Percentiles rank a stretch among this genome's conserved stretches.
These are phyloP conservation scores for Muntiacus muntjak DNA, from an alignment of 2,113 vertebrate genomes.

Conservation along the genomic window DNA sequence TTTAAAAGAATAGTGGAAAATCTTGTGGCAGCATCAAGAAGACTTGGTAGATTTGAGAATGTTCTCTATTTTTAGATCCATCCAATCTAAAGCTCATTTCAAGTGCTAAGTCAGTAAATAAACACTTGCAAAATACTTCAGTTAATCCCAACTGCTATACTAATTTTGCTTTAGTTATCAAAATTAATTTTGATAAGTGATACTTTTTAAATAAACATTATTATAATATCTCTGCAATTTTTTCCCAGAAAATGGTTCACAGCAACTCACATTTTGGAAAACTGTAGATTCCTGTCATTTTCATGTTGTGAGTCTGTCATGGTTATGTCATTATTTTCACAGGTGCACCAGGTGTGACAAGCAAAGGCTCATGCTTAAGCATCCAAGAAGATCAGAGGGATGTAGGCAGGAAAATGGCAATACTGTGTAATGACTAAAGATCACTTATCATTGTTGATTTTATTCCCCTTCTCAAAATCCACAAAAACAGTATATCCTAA, in stretches of 20 bases:
- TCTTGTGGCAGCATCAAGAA: neutral
- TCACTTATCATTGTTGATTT: neutral
- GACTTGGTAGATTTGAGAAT: neutral
- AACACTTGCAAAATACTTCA: neutral
- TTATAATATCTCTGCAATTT: neutral
- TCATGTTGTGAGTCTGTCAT: too few relatives aligned
- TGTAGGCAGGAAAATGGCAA: neutral
- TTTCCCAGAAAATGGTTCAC: too few relatives aligned
- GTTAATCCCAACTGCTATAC: neutral
- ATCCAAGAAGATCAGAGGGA: neutral
- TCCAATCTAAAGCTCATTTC: neutral
- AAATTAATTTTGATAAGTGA: neutral
- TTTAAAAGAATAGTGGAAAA: neutral
- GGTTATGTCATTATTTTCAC: neutral
- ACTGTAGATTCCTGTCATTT: neutral
- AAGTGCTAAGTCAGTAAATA: neutral
- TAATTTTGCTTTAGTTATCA: neutral
- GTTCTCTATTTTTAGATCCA: neutral
- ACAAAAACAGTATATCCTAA: neutral
- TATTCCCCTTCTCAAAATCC: neutral
- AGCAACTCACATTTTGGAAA: neutral
- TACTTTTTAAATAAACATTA: neutral
- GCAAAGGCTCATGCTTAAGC: neutral
- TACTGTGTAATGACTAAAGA: neutral
- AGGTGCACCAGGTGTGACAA: neutral